Evolutionary conservation across 2,797 vertebrate genomes (phyloP).

Genomic region (Saxicola maurus): DNA sequence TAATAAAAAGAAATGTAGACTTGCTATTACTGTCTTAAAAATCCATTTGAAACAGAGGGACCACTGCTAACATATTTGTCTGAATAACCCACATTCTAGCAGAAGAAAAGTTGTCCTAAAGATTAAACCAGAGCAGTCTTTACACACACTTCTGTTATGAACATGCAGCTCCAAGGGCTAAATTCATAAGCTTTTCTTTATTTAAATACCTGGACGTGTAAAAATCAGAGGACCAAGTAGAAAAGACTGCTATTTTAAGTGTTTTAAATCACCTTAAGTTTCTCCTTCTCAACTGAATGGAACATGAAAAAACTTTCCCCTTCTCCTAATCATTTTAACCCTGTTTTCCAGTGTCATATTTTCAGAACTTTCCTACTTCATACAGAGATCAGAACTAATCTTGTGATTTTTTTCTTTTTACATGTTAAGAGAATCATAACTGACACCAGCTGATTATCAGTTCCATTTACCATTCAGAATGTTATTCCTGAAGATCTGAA

Average conservation of each 20-base stretch:
- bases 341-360: background rate
- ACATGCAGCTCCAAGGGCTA: background rate
- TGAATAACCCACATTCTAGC: background rate
- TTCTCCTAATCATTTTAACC: background rate
- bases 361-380: background rate
- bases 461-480: background rate
- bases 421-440: background rate
- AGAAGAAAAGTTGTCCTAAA: background rate
- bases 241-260: background rate
- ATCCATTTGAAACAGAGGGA: background rate
- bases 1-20: background rate
- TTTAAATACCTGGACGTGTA: background rate
- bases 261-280: background rate
- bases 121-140: background rate
- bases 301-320: background rate
- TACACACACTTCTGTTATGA: background rate
- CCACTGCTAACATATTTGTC: background rate
- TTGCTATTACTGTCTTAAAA: background rate
- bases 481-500: background rate
- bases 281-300: background rate
- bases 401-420: background rate
- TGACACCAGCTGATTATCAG: background rate
- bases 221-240: background rate
- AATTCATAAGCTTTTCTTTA: background rate
- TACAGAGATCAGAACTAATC: background rate